These are phyloP conservation scores for Hyposoter didymator DNA, from an alignment of 2,888 invertebrate genomes.

Conservation along the genomic window DNA sequence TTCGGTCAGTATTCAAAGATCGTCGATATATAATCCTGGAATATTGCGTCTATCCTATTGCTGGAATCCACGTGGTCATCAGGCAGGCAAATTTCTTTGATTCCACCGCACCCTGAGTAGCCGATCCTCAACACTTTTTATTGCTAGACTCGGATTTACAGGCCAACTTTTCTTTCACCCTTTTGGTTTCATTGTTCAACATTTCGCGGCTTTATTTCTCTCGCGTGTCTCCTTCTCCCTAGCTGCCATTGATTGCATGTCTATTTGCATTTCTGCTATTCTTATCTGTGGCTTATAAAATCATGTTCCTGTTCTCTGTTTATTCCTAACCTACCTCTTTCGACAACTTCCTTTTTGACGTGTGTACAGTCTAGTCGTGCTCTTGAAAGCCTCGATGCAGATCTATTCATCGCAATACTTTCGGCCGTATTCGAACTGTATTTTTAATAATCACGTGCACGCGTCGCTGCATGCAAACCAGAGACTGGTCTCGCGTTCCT, in stretches of 20 bases:
- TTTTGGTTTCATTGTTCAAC: slow-evolving; percentile 37
- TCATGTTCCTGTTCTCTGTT: slow-evolving; percentile 35
- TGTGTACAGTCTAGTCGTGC: background rate
- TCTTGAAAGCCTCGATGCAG: background rate
- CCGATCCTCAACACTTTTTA: slow-evolving; percentile 24
- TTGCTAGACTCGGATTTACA: background rate
- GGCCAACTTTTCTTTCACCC: slow-evolving; percentile 2
- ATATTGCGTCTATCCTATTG: slow-evolving; percentile 10
- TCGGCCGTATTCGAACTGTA: slow-evolving; percentile 24
- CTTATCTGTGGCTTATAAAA: slow-evolving; percentile 37
- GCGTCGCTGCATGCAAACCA: slow-evolving; percentile 46
- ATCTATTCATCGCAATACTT: background rate
- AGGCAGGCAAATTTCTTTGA: slow-evolving; percentile 24
- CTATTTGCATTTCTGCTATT: slow-evolving; percentile 37
- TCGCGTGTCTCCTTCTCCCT: slow-evolving; percentile 55
- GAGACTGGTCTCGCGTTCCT: slow-evolving; percentile 45
- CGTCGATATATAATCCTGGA: background rate
- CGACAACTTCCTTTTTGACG: background rate
- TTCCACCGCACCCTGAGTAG: slow-evolving; percentile 36
- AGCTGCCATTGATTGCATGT: slow-evolving; percentile 22
- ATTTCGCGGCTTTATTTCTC: slow-evolving; percentile 34
- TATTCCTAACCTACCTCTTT: slow-evolving; percentile 24
- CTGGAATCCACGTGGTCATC: slow-evolving; percentile 1
- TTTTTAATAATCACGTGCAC: slow-evolving; percentile 64
- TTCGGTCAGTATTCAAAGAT: slow-evolving; percentile 34